Evolutionary conservation across 2,888 invertebrate species (phyloP), one percentile per base, ranked within the genome.

Genomic region (Pyralis farinalis): DNA sequence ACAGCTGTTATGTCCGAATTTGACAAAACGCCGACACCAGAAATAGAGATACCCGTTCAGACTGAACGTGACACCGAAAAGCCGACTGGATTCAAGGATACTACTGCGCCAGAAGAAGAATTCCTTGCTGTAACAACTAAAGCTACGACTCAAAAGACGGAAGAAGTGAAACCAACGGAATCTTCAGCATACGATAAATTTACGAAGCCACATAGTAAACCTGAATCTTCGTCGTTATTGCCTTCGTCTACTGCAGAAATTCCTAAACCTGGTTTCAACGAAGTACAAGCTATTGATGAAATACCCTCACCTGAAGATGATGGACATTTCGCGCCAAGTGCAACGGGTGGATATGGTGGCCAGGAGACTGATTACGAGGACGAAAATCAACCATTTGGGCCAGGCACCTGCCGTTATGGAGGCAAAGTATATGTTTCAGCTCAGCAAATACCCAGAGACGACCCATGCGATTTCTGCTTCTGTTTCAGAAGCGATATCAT

Each of bases 391-490:
- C 91, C 92, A 41, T 95, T 96, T 58, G 96, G 96, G 22, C 96
- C 96, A 9, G 97, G 97, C 55, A 97, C 97, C 36, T 97, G 97
- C 66, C 91, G 97, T 60, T 97, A 97, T 62, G 96, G 96, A 43
- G 97, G 97, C 59, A 96, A 96, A 84, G 94, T 97, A 34, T 97
- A 96, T 76, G 96, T 97, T 30, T 97, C 97, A 1, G 97, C 97
- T 1, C 97, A 97, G 83, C 97, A 98, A 86, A 97, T 98, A 64
- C 97, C 97, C 29, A 91, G 97, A 58, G 96, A 97, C 59, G 97
- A 98, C 87, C 97, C 97, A 12, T 98, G 97, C 75, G 97, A 97
- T 73, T 98, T 97, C 90, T 98, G 97, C 83, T 97, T 98, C 93
- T 98, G 97, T 90, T 98, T 97, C 91, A 92, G 97, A 78, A 96